phyloP scores from a whole-genome alignment of 2,113 vertebrate species.

The Odontesthes bonariensis region DNA sequence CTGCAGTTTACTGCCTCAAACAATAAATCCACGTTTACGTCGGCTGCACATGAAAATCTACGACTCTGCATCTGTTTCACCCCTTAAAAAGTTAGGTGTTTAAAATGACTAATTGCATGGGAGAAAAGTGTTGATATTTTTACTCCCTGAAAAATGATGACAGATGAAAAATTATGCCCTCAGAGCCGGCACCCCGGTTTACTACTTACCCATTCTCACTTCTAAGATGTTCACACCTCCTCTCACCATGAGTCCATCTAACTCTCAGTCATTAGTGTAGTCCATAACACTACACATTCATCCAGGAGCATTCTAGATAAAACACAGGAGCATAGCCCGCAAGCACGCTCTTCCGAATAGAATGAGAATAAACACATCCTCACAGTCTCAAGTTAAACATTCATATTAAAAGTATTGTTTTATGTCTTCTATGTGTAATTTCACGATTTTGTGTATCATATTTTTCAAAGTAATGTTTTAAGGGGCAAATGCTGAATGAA shows the following conservation, averaged over 20 bases:
- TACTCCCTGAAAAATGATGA: neutral
- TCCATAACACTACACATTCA: neutral
- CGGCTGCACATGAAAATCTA: neutral
- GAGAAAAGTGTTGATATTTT: slow-evolving; percentile 13
- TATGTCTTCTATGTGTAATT: neutral
- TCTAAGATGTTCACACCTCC: slow-evolving; percentile 7
- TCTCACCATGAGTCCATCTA: neutral
- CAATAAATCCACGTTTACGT: neutral
- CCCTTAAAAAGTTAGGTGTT: neutral
- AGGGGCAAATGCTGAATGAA: no score
- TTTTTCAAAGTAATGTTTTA: neutral
- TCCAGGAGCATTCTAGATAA: neutral
- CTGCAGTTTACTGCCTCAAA: neutral
- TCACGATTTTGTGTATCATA: neutral
- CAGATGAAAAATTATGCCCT: neutral
- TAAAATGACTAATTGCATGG: neutral
- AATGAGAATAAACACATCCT: no score
- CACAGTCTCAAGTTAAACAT: neutral
- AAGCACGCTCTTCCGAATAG: neutral
- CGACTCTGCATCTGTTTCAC: neutral
- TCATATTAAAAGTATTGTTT: neutral
- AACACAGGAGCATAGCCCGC: neutral
- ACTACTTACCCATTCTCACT: slow-evolving; percentile 4
- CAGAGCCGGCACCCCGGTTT: neutral
- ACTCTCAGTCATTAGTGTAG: neutral